A percentile compares a stretch with the other conserved stretches of the same genome.
These are phyloP conservation scores for Orestias chungarensis DNA, from an alignment of 2,797 vertebrate species.

Conservation along the genomic window DNA sequence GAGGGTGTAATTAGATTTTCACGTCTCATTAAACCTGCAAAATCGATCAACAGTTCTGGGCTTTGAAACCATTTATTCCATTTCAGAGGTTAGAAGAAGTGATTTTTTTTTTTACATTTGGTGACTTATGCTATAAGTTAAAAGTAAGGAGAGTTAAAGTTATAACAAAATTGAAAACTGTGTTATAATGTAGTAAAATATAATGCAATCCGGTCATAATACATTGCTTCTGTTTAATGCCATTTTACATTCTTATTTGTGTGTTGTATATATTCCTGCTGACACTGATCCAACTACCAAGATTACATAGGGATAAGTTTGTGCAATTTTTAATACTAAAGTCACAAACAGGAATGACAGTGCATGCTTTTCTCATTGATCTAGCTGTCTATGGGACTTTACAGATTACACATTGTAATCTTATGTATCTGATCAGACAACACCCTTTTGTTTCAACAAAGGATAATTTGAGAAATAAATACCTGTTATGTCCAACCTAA, in stretches of 20 bases:
- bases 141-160: constrained; percentile 28
- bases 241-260: not conserved
- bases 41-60: constrained; percentile 41
- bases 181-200: not conserved
- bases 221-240: not conserved
- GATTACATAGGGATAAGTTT: constrained; percentile 21
- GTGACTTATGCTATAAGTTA: constrained; percentile 9
- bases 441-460: not conserved
- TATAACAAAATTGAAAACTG: constrained; percentile 18
- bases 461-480: not conserved
- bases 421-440: not conserved
- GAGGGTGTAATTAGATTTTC: constrained; percentile 61
- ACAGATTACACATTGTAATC: not conserved
- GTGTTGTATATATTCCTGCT: constrained; percentile 50
- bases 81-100: constrained; percentile 18
- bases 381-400: not conserved
- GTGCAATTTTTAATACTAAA: constrained; percentile 17
- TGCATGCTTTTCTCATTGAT: constrained; percentile 1
- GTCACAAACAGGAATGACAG: constrained; percentile 13
- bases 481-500: not conserved
- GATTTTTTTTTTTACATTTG: constrained; percentile 27
- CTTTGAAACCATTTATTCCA: constrained; percentile 36
- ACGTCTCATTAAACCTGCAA: constrained; percentile 61
- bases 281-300: constrained; percentile 55
- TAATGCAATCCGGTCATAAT: not conserved